These are phyloP conservation scores for Eupithecia insigniata DNA, from an alignment of 2,888 invertebrate species.

Conservation along the genomic window DNA sequence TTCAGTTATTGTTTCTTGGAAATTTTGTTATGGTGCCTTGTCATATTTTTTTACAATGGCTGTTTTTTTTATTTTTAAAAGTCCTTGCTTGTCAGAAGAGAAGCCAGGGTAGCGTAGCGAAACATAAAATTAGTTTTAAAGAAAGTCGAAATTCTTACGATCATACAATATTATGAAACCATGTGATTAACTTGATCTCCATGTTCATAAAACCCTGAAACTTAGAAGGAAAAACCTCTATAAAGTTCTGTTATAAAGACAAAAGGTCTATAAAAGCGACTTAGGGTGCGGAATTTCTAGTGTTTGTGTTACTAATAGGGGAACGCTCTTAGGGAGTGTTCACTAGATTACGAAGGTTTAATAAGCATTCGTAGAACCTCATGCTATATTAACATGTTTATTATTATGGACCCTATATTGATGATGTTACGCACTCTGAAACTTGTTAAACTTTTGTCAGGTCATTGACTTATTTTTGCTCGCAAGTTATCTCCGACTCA, in stretches of 20 bases:
- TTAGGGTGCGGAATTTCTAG: conserved; percentile 24
- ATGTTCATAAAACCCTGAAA: conserved; percentile 16
- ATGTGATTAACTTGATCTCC: conserved; percentile 7
- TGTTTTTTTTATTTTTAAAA: neutral
- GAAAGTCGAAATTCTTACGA: conserved; percentile 3
- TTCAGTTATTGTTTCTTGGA: neutral
- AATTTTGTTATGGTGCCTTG: neutral
- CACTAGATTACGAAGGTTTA: conserved; percentile 26
- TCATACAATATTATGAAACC: neutral
- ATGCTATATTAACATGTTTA: conserved; percentile 2
- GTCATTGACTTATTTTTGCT: neutral
- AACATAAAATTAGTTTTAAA: neutral
- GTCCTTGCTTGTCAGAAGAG: neutral
- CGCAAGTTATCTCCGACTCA: neutral
- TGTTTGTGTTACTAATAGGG: conserved; percentile 35
- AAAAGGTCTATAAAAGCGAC: conserved; percentile 33
- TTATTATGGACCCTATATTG: neutral
- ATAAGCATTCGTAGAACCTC: conserved; percentile 9
- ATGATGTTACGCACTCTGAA: neutral
- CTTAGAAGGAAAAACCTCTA: conserved; percentile 24
- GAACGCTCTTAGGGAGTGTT: conserved; percentile 32
- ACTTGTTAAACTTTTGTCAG: conserved; percentile 3
- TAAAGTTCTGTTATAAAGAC: conserved; percentile 29
- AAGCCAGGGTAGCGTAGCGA: neutral
- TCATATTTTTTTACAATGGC: neutral